Base-by-base conservation (phyloP, 2,888 invertebrate species). In the Cotesia congregata region DNA sequence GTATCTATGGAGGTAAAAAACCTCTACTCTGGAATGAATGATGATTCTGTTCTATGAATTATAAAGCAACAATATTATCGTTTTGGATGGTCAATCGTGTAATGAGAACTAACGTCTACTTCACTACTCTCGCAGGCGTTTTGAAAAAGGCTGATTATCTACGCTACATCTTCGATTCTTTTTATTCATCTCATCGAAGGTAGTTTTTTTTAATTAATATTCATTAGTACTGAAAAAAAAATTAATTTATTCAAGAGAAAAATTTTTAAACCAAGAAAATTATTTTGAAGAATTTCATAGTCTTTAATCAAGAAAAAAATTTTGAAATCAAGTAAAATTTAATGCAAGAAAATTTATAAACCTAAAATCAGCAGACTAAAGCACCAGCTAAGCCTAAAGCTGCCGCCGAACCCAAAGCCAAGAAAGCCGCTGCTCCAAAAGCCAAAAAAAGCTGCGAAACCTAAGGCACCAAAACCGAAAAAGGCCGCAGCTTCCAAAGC, bases 71-170 rank as follows among this genome's bases (percentile, higher is more conserved):
- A 60, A 60, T 61, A 67, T 73, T 73, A 73, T 73, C 73, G 73
- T 73, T 73, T 73, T 65, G 73, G 73, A 79, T 74, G 72, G 72
- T 72, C 80, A 69, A 80, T 82, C 83, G 79, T 83, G 83, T 82
- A 79, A 83, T 84, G 83, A 84, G 83, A 85, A 85, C 83, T 85
- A 86, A 85, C 85, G 84, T 87, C 84, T 87, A 50, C 84, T 88
- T 86, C 85, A 88, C 85, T 88, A 85, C 85, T 86, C 88, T 87
- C 87, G 82, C 86, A 88, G 88, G 88, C 85, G 86, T 85, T 84
- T 80, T 83, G 82, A 85, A 84, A 38, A 62, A 83, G 73, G 77
- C 81, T 79, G 80, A 78, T 79, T 75, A 76, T 76, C 67, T 72
- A 76, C 77, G 60, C 30, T 78, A 75, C 77, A 50, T 50, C 70